Evolutionary conservation across 2,797 vertebrate genomes (phyloP).

Genomic region (Apogon talboti): DNA sequence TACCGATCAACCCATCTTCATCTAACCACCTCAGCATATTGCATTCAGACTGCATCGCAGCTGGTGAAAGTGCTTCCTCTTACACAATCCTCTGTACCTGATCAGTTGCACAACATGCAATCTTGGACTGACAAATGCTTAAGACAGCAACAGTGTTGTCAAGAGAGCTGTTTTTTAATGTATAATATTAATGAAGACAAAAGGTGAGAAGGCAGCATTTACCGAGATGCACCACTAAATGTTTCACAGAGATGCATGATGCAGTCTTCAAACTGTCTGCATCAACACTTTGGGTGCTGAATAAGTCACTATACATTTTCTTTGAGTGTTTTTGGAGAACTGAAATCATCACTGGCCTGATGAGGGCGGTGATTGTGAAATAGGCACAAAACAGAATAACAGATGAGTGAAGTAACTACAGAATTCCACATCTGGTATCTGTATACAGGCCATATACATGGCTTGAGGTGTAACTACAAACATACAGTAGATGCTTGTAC

Average conservation of each 20-base stretch:
- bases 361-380: slow-evolving; percentile 32
- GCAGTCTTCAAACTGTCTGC: slow-evolving; percentile 35
- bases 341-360: slow-evolving; percentile 41
- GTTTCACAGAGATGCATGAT: slow-evolving; percentile 29
- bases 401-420: slow-evolving; percentile 26
- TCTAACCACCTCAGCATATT: background rate
- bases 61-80: slow-evolving; percentile 31
- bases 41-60: slow-evolving; percentile 16
- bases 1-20: slow-evolving; percentile 17
- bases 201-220: slow-evolving; percentile 44
- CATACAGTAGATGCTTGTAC: slow-evolving; percentile 44
- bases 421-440: slow-evolving; percentile 37
- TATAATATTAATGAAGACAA: slow-evolving; percentile 27
- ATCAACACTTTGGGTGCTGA: slow-evolving; percentile 37
- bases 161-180: slow-evolving; percentile 20
- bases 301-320: slow-evolving; percentile 10
- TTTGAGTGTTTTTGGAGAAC: slow-evolving; percentile 4
- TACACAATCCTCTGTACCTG: slow-evolving; percentile 25
- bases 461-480: slow-evolving; percentile 55
- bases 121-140: slow-evolving; percentile 16
- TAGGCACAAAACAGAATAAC: slow-evolving; percentile 37
- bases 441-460: slow-evolving; percentile 53
- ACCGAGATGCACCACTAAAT: slow-evolving; percentile 25
- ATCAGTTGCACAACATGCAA: slow-evolving; percentile 19
- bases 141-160: slow-evolving; percentile 18